Percentiles rank a stretch among this genome's conserved stretches.
These are phyloP conservation scores for Monochamus alternatus DNA, from an alignment of 2,888 invertebrate genomes.

Conservation along the genomic window DNA sequence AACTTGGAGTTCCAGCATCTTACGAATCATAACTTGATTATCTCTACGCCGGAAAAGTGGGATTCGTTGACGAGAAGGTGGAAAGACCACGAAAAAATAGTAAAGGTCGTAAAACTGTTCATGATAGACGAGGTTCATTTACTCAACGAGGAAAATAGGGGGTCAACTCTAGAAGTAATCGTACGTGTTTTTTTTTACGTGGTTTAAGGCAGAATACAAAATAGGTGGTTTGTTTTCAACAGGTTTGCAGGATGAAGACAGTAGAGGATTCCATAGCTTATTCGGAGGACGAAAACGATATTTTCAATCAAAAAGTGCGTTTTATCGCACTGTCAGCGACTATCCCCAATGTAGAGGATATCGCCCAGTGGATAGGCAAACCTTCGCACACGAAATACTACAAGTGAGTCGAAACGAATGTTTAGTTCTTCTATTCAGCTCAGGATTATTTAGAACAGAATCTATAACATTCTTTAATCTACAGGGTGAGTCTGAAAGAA, in stretches of 20 bases:
- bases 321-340: slow-evolving; percentile 88
- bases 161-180: slow-evolving; percentile 85
- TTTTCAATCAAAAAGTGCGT: slow-evolving; percentile 68
- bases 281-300: background rate
- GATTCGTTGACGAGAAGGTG: slow-evolving; percentile 85
- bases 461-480: too few species aligned
- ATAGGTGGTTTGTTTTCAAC: slow-evolving; percentile 21
- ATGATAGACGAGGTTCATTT: slow-evolving; percentile 87
- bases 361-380: slow-evolving; percentile 81
- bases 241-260: slow-evolving; percentile 82
- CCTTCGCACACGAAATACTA: slow-evolving; percentile 72
- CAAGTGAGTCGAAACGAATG: slow-evolving; percentile 68
- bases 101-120: slow-evolving; percentile 78
- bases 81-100: slow-evolving; percentile 78
- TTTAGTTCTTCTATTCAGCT: too few species aligned
- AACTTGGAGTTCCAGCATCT: slow-evolving; percentile 73
- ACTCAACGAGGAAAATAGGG: slow-evolving; percentile 80
- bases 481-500: too few species aligned
- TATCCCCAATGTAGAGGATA: slow-evolving; percentile 84
- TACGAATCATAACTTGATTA: slow-evolving; percentile 75
- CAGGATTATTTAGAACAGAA: too few species aligned
- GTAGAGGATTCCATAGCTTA: slow-evolving; percentile 70
- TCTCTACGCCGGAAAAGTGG: slow-evolving; percentile 91
- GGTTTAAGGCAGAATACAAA: background rate
- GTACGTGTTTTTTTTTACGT: slow-evolving; percentile 70